A percentile compares a stretch with the other conserved stretches of the same genome.
Evolutionary conservation across 2,888 invertebrate species (phyloP).

Genomic region (Nasonia oneida): DNA sequence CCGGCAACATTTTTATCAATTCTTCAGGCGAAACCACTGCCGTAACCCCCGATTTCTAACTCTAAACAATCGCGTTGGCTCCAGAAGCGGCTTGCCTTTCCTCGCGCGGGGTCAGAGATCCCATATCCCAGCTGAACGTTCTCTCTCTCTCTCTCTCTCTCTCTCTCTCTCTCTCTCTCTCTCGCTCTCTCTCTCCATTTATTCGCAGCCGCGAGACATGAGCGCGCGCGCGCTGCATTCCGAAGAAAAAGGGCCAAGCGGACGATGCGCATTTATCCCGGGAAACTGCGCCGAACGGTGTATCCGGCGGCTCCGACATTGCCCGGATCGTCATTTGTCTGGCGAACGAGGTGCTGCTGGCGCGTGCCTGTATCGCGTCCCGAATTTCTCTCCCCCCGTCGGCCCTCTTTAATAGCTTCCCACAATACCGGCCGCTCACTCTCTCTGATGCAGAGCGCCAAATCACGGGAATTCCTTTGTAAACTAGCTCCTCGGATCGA

Average conservation of each 20-base stretch:
- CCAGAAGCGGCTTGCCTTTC: not conserved
- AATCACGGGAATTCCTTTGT: slow-evolving; percentile 50
- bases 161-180: slow-evolving; percentile 3
- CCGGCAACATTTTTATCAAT: slow-evolving; percentile 17
- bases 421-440: not conserved
- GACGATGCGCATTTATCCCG: slow-evolving; percentile 67
- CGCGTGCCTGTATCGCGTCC: slow-evolving; percentile 45
- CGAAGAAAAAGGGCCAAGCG: slow-evolving; percentile 33
- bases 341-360: slow-evolving; percentile 62
- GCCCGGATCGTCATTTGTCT: slow-evolving; percentile 68
- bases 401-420: not conserved
- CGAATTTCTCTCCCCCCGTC: not conserved
- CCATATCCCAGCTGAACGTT: slow-evolving; percentile 25
- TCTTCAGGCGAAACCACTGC: not conserved
- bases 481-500: not conserved
- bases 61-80: not conserved
- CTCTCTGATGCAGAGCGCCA: slow-evolving; percentile 40
- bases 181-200: slow-evolving; percentile 5
- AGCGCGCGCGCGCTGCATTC: not conserved
- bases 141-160: slow-evolving; percentile 47
- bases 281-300: slow-evolving; percentile 30
- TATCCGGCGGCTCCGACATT: slow-evolving; percentile 65
- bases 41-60: not conserved
- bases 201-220: not conserved
- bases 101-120: slow-evolving; percentile 8